Evolutionary conservation across 2,113 vertebrate genomes (phyloP), one percentile per base, ranked within the genome.

Genomic region (Amphilophus citrinellus): DNA sequence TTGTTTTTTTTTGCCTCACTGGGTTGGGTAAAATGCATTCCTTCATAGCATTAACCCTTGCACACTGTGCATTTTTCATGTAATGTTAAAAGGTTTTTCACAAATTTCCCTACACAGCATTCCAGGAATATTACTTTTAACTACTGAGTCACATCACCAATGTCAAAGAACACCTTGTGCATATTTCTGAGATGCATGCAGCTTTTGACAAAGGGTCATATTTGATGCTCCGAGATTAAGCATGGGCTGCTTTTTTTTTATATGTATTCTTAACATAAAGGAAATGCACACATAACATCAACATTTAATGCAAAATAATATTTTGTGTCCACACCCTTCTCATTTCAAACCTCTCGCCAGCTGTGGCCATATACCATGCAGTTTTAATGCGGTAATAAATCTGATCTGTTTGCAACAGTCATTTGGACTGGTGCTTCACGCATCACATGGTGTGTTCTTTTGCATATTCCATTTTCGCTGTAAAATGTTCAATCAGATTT

Each of bases 371-470:
- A 73, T 30, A 83, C 68, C 80, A 56, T 71, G 61, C 63, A 22
- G 30, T 44, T 83, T 62, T 76, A 44, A 86, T 86, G 75, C 71
- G 75, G 57, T 88, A 58, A 84, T 89, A 85, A 84, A 89, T 89
- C 59, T 77, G 42, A 87, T 77, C 73, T 85, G 66, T 87, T 78
- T 83, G 60, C 85, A 77, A 82, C 79, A 60, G 79, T 88, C 86
- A 91, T 82, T 85, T 75, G 62, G 83, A 83, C 62, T 61, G 50
- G 18, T 44, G 80, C 62, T 81, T 84, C 32, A 84, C 6, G 27
- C 88, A 80, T 85, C 76, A 68, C 53, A 80, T 83, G 63, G 42
- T 71, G 59, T 73, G 63, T 78, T 75, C 37, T 61, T 85, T 84
- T 76, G 57, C 84, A 88, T 88, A 82, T 89, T 80, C 47, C 57